Conservation (phyloP, 2,113 vertebrate genomes). For the Carlito syrichta region DNA sequence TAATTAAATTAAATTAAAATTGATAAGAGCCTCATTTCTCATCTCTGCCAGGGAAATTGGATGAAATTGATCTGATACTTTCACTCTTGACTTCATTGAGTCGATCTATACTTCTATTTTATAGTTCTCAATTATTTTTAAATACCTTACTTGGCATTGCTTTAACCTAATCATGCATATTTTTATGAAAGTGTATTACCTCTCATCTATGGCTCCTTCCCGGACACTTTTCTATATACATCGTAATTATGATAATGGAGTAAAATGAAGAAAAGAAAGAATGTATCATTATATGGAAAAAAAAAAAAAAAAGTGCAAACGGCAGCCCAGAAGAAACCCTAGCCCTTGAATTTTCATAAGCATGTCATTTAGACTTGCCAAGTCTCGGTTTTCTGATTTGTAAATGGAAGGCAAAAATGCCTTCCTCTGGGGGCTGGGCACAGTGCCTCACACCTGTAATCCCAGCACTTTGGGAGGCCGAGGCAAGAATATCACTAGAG, state of each 20-base stretch:
- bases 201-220: neutral
- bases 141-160: conserved; percentile 37
- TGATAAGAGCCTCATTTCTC: conserved; percentile 25
- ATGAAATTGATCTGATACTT: conserved; percentile 34
- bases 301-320: neutral
- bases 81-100: conserved; percentile 19
- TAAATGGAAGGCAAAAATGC: neutral
- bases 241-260: neutral
- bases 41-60: conserved; percentile 21
- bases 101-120: conserved; percentile 10
- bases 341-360: neutral
- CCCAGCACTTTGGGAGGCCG: no score
- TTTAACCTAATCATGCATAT: conserved; percentile 27
- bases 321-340: neutral
- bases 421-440: neutral
- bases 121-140: conserved; percentile 44
- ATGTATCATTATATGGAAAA: neutral
- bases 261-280: neutral
- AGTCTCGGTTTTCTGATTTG: neutral
- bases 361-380: neutral
- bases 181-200: conserved; percentile 25
- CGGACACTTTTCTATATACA: neutral
- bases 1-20: conserved; percentile 59
- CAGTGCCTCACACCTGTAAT: no score
- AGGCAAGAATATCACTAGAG: no score